Percentiles rank a stretch among this genome's conserved stretches.
These are phyloP conservation scores for Hesperia comma DNA, from an alignment of 2,888 invertebrate species.

Conservation along the genomic window DNA sequence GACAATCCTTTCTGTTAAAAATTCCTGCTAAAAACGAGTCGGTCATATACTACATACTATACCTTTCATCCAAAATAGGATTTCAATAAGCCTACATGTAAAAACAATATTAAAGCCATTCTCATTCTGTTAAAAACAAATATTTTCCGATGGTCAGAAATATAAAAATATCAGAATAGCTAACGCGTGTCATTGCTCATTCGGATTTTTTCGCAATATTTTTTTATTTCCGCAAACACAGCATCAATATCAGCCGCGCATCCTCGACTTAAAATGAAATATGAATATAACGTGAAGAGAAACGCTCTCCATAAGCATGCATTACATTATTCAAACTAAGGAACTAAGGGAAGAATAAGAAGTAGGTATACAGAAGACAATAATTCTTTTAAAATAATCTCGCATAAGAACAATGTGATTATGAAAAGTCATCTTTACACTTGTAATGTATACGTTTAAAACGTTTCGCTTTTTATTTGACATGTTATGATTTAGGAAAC, in stretches of 20 bases:
- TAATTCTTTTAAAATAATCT: constrained; percentile 5
- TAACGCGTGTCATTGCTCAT: neutral
- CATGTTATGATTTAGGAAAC: too few relatives aligned
- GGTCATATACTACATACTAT: too few relatives aligned
- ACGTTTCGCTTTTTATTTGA: too few relatives aligned
- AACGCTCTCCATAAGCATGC: constrained; percentile 25
- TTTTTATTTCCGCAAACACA: constrained; percentile 21
- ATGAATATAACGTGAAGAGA: constrained; percentile 34
- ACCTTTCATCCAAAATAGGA: too few relatives aligned
- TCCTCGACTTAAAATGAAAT: constrained; percentile 28
- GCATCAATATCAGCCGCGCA: constrained; percentile 32
- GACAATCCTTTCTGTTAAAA: too few relatives aligned
- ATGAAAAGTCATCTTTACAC: neutral
- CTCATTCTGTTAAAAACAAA: too few relatives aligned
- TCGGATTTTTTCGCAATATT: constrained; percentile 13
- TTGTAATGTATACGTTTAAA: neutral
- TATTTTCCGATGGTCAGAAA: too few relatives aligned
- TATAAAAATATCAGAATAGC: too few relatives aligned
- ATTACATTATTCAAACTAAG: constrained; percentile 29
- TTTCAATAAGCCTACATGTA: too few relatives aligned
- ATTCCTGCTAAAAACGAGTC: too few relatives aligned
- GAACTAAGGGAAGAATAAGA: constrained; percentile 20
- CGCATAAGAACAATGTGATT: neutral
- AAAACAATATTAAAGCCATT: too few relatives aligned
- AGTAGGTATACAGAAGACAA: constrained; percentile 11